Conservation (phyloP, 2,113 vertebrate species). For the Aegotheles bennettii region DNA sequence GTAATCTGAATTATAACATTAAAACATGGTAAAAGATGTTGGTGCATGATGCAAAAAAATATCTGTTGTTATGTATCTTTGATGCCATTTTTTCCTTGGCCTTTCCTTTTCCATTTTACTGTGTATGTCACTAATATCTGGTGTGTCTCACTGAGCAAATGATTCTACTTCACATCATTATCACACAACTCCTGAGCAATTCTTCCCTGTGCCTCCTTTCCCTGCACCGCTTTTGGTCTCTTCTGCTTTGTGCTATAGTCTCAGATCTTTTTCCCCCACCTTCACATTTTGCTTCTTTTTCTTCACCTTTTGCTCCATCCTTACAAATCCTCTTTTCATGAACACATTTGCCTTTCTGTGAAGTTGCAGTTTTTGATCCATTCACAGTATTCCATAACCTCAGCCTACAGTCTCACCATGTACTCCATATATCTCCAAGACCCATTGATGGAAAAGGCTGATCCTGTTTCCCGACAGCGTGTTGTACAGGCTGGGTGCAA, state of each 20-base stretch:
- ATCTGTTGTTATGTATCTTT: not conserved
- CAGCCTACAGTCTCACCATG: not conserved
- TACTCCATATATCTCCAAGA: not conserved
- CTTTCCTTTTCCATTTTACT: not conserved
- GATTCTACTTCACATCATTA: not conserved
- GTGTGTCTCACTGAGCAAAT: not conserved
- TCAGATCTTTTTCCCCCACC: not conserved
- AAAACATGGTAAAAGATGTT: not conserved
- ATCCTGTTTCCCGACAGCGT: not conserved
- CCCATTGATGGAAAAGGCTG: not conserved
- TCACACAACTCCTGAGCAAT: not conserved
- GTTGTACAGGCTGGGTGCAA: not conserved
- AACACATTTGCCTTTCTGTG: not conserved
- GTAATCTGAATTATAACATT: not conserved
- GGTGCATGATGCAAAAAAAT: not conserved
- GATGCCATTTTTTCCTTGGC: not conserved
- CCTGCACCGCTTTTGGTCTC: not conserved
- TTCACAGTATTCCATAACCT: not conserved
- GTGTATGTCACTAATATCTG: not conserved
- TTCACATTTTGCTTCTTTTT: not conserved
- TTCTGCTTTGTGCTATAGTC: not conserved
- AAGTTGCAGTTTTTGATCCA: not conserved
- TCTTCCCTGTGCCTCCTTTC: not conserved
- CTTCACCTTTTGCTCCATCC: not conserved
- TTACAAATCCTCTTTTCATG: not conserved